Evolutionary conservation across 1,140 invertebrate genomes (phyloP).

Genomic region (Drosophila biarmipes): DNA sequence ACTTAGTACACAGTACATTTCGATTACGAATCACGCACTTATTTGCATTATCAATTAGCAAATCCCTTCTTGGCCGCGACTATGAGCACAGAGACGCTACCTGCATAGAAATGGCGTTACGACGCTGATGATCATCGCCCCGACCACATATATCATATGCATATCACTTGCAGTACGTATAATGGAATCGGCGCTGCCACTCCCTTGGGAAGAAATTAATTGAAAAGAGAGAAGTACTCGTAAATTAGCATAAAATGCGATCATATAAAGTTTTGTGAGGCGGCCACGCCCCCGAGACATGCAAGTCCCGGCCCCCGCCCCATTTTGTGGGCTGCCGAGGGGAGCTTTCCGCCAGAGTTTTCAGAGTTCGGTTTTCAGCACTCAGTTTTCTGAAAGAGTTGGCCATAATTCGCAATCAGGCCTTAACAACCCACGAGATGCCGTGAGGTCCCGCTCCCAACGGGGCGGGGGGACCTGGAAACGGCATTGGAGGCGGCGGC

Average conservation of each 20-base stretch:
- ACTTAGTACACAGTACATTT: not conserved
- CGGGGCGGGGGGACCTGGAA: not conserved
- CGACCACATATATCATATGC: conserved; percentile 15
- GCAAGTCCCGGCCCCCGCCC: not conserved
- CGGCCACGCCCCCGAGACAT: conserved; percentile 17
- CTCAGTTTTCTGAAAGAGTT: conserved; percentile 4
- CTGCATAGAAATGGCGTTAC: conserved; percentile 40
- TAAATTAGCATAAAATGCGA: conserved; percentile 73
- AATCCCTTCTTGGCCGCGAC: conserved; percentile 30
- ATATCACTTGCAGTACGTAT: conserved; percentile 14
- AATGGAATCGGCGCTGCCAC: conserved; percentile 28
- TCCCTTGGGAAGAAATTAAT: conserved; percentile 52
- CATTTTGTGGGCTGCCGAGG: not conserved
- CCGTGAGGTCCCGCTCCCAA: conserved; percentile 32
- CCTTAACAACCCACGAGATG: conserved; percentile 50
- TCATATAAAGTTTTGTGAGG: conserved; percentile 36
- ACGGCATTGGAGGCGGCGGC: conserved; percentile 2
- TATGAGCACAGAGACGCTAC: conserved; percentile 4
- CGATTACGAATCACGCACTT: conserved; percentile 17
- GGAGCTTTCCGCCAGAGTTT: conserved; percentile 21
- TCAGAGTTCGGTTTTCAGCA: conserved; percentile 6
- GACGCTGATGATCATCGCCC: not conserved
- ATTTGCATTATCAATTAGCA: conserved; percentile 48
- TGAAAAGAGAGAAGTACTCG: conserved; percentile 57
- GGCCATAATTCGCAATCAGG: conserved; percentile 59